phyloP scores from a whole-genome alignment of 2,888 invertebrate genomes.

The Zygogramma bicolorata region DNA sequence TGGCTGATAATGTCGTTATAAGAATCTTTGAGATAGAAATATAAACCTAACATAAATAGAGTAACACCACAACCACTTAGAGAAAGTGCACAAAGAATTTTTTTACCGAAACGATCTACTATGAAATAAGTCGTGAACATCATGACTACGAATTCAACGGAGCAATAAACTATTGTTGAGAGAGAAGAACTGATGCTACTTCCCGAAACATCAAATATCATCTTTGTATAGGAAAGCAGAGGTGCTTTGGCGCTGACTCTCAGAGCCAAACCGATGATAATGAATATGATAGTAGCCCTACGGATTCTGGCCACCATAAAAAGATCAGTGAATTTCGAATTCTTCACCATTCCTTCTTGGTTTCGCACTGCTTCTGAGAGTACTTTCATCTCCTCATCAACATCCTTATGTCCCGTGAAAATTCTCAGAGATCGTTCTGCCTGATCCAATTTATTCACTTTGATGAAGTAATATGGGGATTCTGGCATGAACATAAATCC shows the following conservation, averaged over 20 bases:
- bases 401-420: slow-evolving; percentile 60
- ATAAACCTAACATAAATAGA: slow-evolving; percentile 65
- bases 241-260: slow-evolving; percentile 19
- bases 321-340: slow-evolving; percentile 51
- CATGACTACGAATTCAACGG: slow-evolving; percentile 71
- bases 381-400: slow-evolving; percentile 50
- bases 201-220: slow-evolving; percentile 64
- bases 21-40: slow-evolving; percentile 65
- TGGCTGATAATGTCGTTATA: slow-evolving; percentile 42
- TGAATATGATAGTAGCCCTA: slow-evolving; percentile 50
- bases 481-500: slow-evolving; percentile 72
- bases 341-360: slow-evolving; percentile 40
- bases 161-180: slow-evolving; percentile 61
- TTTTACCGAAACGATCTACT: slow-evolving; percentile 72
- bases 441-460: slow-evolving; percentile 63
- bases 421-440: slow-evolving; percentile 68
- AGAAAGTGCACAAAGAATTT: slow-evolving; percentile 69
- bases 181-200: slow-evolving; percentile 64
- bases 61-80: slow-evolving; percentile 66
- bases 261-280: not conserved
- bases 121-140: slow-evolving; percentile 70
- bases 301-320: slow-evolving; percentile 51
- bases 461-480: slow-evolving; percentile 70
- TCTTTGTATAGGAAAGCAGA: slow-evolving; percentile 72
- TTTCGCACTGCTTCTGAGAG: slow-evolving; percentile 55